These are phyloP conservation scores for Peromyscus polionotus DNA, from an alignment of 2,113 vertebrate species.

Conservation along the genomic window DNA sequence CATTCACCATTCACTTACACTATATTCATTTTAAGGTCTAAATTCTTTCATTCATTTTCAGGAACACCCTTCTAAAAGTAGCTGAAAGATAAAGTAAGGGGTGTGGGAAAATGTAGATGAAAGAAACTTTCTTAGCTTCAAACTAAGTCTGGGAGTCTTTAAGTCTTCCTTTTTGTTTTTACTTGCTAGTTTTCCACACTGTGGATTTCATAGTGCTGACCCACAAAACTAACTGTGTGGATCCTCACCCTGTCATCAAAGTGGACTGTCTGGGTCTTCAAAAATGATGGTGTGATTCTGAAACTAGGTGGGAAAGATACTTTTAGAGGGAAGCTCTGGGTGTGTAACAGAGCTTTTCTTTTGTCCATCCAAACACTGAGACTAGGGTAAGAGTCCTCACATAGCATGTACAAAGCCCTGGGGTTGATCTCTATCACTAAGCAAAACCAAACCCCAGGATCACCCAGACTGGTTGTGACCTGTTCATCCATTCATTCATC, in stretches of 20 bases:
- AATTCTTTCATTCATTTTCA: constrained; percentile 40
- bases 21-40: constrained; percentile 48
- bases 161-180: constrained; percentile 48
- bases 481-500: neutral
- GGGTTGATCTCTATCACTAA: neutral
- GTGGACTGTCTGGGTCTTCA: constrained; percentile 43
- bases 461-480: neutral
- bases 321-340: neutral
- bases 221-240: constrained; percentile 30
- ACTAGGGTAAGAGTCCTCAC: neutral
- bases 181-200: constrained; percentile 45
- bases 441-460: constrained; percentile 12
- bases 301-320: constrained; percentile 63
- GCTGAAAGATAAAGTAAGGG: constrained; percentile 1
- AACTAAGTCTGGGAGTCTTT: constrained; percentile 2
- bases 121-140: constrained; percentile 31
- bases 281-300: constrained; percentile 74
- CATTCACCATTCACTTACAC: neutral
- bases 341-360: neutral
- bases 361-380: neutral
- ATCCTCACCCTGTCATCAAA: constrained; percentile 56
- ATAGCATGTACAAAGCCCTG: neutral
- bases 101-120: constrained; percentile 47
- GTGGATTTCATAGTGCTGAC: constrained; percentile 47
- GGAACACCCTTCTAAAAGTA: constrained; percentile 46